Percentiles rank a stretch among this genome's conserved stretches.
These are phyloP conservation scores for Spodoptera litura DNA, from an alignment of 1,140 invertebrate species.

Conservation along the genomic window DNA sequence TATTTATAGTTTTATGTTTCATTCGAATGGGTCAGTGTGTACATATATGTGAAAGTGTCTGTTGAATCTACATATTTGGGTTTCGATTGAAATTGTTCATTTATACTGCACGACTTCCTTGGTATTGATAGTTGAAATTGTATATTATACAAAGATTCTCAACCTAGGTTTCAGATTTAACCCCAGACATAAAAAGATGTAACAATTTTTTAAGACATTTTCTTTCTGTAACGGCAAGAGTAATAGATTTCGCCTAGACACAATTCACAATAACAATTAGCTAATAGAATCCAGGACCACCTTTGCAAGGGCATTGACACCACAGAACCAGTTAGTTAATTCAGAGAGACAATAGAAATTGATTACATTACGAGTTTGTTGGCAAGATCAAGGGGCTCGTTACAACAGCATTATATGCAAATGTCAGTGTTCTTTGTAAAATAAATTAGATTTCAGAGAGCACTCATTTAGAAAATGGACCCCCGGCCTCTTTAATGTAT, in stretches of 20 bases:
- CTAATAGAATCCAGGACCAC: not conserved
- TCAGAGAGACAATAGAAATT: slow-evolving; percentile 24
- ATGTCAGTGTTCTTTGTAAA: slow-evolving; percentile 9
- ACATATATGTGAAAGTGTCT: too few species aligned
- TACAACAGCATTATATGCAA: slow-evolving; percentile 32
- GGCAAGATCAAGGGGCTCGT: slow-evolving; percentile 28
- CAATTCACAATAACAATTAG: not conserved
- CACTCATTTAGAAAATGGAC: slow-evolving; percentile 21
- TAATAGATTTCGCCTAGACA: not conserved
- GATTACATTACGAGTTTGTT: slow-evolving; percentile 17
- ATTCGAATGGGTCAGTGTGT: not conserved
- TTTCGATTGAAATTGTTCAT: too few species aligned
- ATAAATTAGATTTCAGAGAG: slow-evolving; percentile 36
- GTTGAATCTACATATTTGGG: too few species aligned
- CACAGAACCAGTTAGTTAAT: slow-evolving; percentile 9
- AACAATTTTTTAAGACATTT: too few species aligned
- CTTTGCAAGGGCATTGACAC: slow-evolving; percentile 12
- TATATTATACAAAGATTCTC: too few species aligned
- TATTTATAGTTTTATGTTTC: slow-evolving; percentile 6
- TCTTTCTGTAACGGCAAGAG: too few species aligned
- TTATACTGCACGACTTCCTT: too few species aligned
- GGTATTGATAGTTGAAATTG: too few species aligned
- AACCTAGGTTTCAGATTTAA: too few species aligned
- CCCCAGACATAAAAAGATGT: too few species aligned
- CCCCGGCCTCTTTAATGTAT: slow-evolving; percentile 16